Evolutionary conservation across 2,113 vertebrate species (phyloP).

Genomic region (Megaleporinus macrocephalus): DNA sequence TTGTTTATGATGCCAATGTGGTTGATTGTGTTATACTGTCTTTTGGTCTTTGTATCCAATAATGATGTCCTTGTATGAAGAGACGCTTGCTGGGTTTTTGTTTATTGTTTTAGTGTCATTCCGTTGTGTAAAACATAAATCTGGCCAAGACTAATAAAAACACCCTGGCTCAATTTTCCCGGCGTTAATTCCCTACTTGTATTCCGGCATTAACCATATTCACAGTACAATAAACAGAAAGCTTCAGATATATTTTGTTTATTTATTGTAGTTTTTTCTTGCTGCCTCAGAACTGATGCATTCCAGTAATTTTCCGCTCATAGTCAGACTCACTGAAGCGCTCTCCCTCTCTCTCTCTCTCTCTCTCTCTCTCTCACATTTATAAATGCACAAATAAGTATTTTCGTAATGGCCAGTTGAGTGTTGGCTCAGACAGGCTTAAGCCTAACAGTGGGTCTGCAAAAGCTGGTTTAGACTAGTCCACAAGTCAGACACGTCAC

Average conservation of each 20-base stretch:
- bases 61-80: not conserved
- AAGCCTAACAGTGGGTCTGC: conserved; percentile 1
- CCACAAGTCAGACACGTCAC: not conserved
- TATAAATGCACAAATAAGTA: not conserved
- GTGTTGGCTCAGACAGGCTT: conserved; percentile 14
- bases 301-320: conserved; percentile 45
- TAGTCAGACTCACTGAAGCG: not conserved
- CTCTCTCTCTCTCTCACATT: not conserved
- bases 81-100: not conserved
- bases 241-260: conserved; percentile 15
- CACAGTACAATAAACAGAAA: not conserved
- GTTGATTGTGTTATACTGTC: not conserved
- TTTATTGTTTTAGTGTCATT: not conserved
- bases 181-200: not conserved
- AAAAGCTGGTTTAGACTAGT: conserved; percentile 2
- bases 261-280: not conserved
- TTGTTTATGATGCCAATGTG: not conserved
- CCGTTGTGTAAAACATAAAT: not conserved
- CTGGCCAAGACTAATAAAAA: not conserved
- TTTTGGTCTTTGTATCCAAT: not conserved
- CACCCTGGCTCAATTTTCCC: not conserved
- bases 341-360: not conserved
- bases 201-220: not conserved
- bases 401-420: not conserved
- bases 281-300: conserved; percentile 12